These are phyloP conservation scores for Microplitis deprimator DNA, from an alignment of 2,888 invertebrate species.

Conservation along the genomic window DNA sequence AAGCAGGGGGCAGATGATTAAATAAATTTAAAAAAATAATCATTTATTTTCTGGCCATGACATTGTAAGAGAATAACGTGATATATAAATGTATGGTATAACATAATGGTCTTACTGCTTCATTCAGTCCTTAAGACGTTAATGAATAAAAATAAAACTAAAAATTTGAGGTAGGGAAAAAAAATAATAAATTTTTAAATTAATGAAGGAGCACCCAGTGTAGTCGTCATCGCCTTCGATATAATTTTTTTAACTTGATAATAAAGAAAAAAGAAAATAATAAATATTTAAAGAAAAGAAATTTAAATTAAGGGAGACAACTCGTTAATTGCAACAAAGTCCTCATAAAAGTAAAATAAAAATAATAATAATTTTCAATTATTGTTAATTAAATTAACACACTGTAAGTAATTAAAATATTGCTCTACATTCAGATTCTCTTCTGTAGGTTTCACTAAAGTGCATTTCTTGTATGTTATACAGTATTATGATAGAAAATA, in stretches of 20 bases:
- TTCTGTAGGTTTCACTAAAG: conserved; percentile 91
- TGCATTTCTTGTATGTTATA: conserved; percentile 93
- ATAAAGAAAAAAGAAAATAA: conserved; percentile 43
- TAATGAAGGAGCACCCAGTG: conserved; percentile 46
- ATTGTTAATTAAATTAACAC: conserved; percentile 8
- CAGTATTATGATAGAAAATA: conserved; percentile 84
- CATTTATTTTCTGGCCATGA: conserved; percentile 66
- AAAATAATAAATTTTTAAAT: conserved; percentile 8
- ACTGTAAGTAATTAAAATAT: conserved; percentile 53
- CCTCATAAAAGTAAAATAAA: conserved; percentile 41
- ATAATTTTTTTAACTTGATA: conserved; percentile 25
- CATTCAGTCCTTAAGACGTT: conserved; percentile 48
- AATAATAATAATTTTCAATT: conserved; percentile 41
- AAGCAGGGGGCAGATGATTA: conserved; percentile 48
- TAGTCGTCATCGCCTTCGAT: conserved; percentile 47
- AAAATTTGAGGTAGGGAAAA: conserved; percentile 17
- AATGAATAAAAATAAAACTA: conserved; percentile 33
- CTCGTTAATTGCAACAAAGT: conserved; percentile 59
- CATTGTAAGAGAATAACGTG: conserved; percentile 58
- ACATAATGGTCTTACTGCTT: conserved; percentile 55
- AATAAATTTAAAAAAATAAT: conserved; percentile 60
- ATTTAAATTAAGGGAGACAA: conserved; percentile 51
- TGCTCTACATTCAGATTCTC: conserved; percentile 74
- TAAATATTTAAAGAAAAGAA: conserved; percentile 29
- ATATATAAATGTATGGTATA: conserved; percentile 59